Evolutionary conservation across 2,113 vertebrate genomes (phyloP).

Genomic region (Pseudopodoces humilis): DNA sequence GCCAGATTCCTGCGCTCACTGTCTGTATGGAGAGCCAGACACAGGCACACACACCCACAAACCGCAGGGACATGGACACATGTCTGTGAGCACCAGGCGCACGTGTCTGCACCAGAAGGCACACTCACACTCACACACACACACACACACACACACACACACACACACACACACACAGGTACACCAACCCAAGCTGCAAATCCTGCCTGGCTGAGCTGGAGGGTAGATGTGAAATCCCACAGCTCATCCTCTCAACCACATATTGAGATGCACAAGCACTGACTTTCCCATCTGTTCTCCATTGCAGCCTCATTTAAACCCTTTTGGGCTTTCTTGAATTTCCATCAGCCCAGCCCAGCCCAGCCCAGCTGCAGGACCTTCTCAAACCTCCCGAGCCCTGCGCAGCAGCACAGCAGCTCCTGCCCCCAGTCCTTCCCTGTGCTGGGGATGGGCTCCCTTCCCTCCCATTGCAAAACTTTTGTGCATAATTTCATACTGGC

Average conservation of each 20-base stretch:
- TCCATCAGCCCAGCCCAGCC: conserved; percentile 53
- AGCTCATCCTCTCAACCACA: not conserved
- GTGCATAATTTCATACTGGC: not conserved
- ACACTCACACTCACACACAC: not conserved
- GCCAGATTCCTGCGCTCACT: not conserved
- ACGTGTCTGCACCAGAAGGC: accelerated
- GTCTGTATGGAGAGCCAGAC: not conserved
- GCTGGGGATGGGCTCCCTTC: not conserved
- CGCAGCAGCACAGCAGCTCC: not conserved
- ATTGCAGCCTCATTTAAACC: conserved; percentile 35
- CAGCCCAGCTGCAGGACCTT: conserved; percentile 56
- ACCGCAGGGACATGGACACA: accelerated
- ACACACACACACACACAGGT: not conserved
- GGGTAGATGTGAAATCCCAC: not conserved
- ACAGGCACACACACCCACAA: not conserved
- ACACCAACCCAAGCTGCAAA: not conserved
- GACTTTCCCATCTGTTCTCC: conserved; percentile 59
- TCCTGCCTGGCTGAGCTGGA: accelerated
- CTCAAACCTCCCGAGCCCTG: not conserved
- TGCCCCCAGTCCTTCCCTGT: not conserved
- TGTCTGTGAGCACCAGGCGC: accelerated
- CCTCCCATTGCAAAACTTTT: conserved; percentile 3
- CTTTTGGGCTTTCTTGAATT: conserved; percentile 65
- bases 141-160: not conserved
- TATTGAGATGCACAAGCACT: not conserved